phyloP scores from a whole-genome alignment of 1,140 invertebrate species.

The Portunus trituberculatus region DNA sequence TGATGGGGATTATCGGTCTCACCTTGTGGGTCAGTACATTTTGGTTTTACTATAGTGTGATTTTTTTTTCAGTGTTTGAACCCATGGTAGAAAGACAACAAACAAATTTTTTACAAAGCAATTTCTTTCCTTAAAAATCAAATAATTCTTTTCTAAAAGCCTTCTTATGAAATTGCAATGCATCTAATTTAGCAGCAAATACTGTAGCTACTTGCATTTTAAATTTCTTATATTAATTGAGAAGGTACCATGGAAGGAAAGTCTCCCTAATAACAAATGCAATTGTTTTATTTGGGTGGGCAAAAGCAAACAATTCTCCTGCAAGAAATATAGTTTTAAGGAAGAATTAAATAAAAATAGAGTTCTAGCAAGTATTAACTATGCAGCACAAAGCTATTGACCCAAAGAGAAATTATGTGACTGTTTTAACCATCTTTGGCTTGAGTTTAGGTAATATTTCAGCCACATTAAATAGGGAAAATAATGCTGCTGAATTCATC shows the following conservation, averaged over 20 bases:
- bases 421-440: conserved; percentile 5
- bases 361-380: neutral
- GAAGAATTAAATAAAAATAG: conserved; percentile 24
- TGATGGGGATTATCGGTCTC: too few species aligned
- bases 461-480: neutral
- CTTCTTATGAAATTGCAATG: too few species aligned
- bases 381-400: neutral
- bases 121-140: too few species aligned
- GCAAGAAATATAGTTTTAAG: neutral
- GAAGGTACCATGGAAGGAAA: neutral
- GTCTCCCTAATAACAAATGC: conserved; percentile 12
- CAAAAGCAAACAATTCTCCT: neutral
- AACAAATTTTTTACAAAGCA: too few species aligned
- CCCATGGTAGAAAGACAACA: too few species aligned
- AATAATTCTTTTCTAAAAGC: too few species aligned
- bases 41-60: too few species aligned
- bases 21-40: too few species aligned
- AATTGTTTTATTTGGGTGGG: conserved; percentile 2
- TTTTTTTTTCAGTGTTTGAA: too few species aligned
- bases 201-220: neutral
- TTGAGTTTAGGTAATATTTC: conserved; percentile 1
- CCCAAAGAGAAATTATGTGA: neutral
- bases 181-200: neutral
- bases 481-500: conserved; percentile 13
- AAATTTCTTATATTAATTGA: neutral